Percentiles rank a stretch among this genome's conserved stretches.
Conservation (phyloP, 2,888 invertebrate species). For the Lasioglossum villosulum region DNA sequence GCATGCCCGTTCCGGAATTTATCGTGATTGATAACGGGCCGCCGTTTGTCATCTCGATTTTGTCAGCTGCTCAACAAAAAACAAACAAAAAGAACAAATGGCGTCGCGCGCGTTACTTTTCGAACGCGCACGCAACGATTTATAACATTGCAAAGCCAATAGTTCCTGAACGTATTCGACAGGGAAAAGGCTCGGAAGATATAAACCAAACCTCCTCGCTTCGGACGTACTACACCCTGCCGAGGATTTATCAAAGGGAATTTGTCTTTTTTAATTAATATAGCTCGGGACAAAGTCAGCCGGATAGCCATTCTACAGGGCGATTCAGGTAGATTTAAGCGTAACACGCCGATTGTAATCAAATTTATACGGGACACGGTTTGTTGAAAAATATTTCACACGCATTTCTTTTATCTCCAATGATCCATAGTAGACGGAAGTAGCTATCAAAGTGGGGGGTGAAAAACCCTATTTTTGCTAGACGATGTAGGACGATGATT, state of each 20-base stretch:
- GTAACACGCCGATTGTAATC: not conserved
- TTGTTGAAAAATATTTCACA: not conserved
- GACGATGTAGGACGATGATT: no score
- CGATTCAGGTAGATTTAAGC: not conserved
- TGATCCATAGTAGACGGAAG: no score
- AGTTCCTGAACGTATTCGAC: conserved; percentile 26
- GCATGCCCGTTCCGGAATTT: conserved; percentile 52
- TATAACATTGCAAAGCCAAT: conserved; percentile 50
- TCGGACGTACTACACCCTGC: not conserved
- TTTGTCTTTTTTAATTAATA: conserved; percentile 5
- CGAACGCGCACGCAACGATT: conserved; percentile 27
- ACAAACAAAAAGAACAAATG: not conserved
- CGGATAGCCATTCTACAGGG: not conserved
- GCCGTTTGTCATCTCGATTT: conserved; percentile 55
- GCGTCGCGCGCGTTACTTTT: conserved; percentile 34
- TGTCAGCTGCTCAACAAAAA: conserved; percentile 29
- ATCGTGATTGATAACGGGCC: conserved; percentile 61
- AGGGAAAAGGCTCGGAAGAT: conserved; percentile 20
- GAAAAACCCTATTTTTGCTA: no score
- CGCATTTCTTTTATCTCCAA: no score
- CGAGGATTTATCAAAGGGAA: not conserved
- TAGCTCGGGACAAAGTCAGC: not conserved
- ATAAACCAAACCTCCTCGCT: not conserved
- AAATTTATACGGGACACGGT: not conserved
- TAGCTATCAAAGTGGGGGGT: no score